These are phyloP conservation scores for Pedicia rivosa DNA, from an alignment of 2,888 invertebrate species.

Conservation along the genomic window DNA sequence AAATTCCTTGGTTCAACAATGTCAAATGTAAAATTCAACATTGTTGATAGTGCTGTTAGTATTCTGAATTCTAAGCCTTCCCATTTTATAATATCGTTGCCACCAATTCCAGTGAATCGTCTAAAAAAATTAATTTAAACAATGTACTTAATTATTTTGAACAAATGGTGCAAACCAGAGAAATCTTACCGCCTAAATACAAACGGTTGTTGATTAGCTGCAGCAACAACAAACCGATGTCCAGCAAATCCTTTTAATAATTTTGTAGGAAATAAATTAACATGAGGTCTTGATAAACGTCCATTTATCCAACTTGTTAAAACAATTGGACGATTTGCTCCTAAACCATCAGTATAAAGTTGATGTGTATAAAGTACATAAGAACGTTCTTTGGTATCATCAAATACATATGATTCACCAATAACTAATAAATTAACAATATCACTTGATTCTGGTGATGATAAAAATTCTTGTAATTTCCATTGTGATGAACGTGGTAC, in stretches of 20 bases:
- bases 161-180: neutral
- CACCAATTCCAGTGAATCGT: slow-evolving; percentile 19
- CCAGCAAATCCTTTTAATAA: slow-evolving; percentile 53
- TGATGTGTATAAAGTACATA: slow-evolving; percentile 61
- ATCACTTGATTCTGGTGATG: slow-evolving; percentile 41
- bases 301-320: slow-evolving; percentile 55
- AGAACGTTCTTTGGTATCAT: slow-evolving; percentile 37
- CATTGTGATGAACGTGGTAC: slow-evolving; percentile 56
- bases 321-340: slow-evolving; percentile 47
- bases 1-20: slow-evolving; percentile 40
- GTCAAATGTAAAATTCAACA: slow-evolving; percentile 57
- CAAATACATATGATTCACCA: slow-evolving; percentile 44
- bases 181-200: slow-evolving; percentile 41
- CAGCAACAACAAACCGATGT: slow-evolving; percentile 52
- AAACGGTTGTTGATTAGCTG: slow-evolving; percentile 58
- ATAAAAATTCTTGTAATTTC: slow-evolving; percentile 55
- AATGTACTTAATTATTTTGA: neutral
- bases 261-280: slow-evolving; percentile 53
- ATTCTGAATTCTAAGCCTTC: slow-evolving; percentile 62
- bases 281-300: slow-evolving; percentile 40
- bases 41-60: slow-evolving; percentile 40
- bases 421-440: slow-evolving; percentile 56
- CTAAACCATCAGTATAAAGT: slow-evolving; percentile 55
- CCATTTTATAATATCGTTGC: slow-evolving; percentile 26
- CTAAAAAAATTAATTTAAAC: slow-evolving; percentile 8